Evolutionary conservation across 2,888 invertebrate genomes (phyloP).

Genomic region (Oligia fasciuncula): DNA sequence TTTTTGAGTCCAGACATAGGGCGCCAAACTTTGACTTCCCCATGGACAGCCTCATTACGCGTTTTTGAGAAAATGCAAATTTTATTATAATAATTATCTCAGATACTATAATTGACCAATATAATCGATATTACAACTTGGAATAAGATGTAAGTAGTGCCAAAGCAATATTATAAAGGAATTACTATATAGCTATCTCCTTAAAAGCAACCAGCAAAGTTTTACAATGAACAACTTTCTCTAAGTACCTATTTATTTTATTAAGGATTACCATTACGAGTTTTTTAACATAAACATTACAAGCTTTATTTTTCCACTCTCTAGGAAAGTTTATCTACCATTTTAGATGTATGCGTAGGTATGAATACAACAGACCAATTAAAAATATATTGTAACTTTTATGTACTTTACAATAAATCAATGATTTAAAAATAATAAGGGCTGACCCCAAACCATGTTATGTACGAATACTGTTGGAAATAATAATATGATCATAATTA

Average conservation of each 20-base stretch:
- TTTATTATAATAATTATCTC: background rate
- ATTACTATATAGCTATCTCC: background rate
- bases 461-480: slow-evolving; percentile 23
- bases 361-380: slow-evolving; percentile 61
- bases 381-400: slow-evolving; percentile 47
- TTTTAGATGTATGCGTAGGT: slow-evolving; percentile 33
- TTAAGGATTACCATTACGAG: background rate
- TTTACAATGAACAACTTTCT: slow-evolving; percentile 7
- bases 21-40: background rate
- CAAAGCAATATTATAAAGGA: slow-evolving; percentile 6
- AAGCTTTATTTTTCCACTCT: slow-evolving; percentile 15
- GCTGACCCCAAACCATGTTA: slow-evolving; percentile 17
- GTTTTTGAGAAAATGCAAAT: background rate
- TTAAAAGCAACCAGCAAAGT: slow-evolving; percentile 19
- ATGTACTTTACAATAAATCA: slow-evolving; percentile 60
- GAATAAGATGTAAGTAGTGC: background rate
- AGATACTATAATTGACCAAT: background rate
- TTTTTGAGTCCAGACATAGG: background rate
- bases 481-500: slow-evolving; percentile 30
- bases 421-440: slow-evolving; percentile 27
- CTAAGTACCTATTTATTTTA: background rate
- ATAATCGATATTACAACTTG: background rate
- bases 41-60: background rate
- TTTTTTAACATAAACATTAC: background rate
- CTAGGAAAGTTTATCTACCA: slow-evolving; percentile 27